Base-by-base conservation (phyloP, 2,113 vertebrate genomes). In the Sialia sialis region DNA sequence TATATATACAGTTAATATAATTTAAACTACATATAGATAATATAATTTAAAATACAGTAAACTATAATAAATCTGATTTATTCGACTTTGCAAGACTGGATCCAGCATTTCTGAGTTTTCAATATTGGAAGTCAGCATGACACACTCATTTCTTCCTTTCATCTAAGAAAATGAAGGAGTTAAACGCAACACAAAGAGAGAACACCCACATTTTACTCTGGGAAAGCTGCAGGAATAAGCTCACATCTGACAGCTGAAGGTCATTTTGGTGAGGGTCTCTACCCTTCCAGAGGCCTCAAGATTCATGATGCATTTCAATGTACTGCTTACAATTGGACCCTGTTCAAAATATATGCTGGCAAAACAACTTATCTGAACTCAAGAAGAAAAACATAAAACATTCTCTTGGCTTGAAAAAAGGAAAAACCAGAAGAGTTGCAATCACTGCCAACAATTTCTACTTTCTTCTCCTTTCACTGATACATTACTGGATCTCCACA, bases 271-370 rank as follows among this genome's bases (percentile, higher is more conserved):
- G 91, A 93, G 77, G 49, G 69, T 75, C 41, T 75, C 46, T 87
- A 87, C 86, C 59, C 67, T 70, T 83, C 54, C 41, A 63, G 52
- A 69, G 69, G 88, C 48, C 84, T 80, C 87, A 81, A 43, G 52
- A 87, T 54, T 90, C 89, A 74, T 29, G 46, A 85, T 67, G 70
- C n/a, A 67, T 82, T 93, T 89, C 58, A 60, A 4, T 20, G 23
- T 11, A 38, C 63, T 74, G 84, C 84, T 96, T 82, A 87, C 41
- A 79, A 77, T 80, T 80, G 87, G 77, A 82, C 13, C 15, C 46
- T 43, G 78, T 80, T 94, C 94, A 94, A 95, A 95, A 87, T 41
- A 62, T 77, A 95, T 62, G 67, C 70, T 91, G 91, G 78, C 91
- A 91, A 92, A 95, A 89, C 87, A 96, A 74, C 70, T 84, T 70